Evolutionary conservation across 2,113 vertebrate species (phyloP), one percentile per base, ranked within the genome.

Genomic region (cattle (Bos taurus)): DNA sequence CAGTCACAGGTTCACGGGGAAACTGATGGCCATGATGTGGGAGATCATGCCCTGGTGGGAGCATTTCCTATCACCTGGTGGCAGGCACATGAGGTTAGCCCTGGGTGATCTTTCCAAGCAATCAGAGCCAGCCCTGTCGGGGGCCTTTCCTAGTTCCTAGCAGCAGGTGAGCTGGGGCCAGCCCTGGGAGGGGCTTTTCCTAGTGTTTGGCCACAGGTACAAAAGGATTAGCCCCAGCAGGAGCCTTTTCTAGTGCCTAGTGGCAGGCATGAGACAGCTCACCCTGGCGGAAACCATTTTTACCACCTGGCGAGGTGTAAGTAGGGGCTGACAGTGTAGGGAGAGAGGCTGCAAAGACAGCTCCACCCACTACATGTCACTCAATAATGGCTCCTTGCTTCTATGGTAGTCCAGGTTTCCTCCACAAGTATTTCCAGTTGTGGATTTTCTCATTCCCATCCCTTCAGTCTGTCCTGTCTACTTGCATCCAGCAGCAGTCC

Each of bases 221-320:
- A 25, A 43, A 43, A 74, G 71, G 21, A 12, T 25, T 43, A 43
- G 36, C 36, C 17, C n/a, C 0, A 0, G 71, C 36, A 74, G 71
- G n/a, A 74, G 11, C 71, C 5, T 40, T 74, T 74, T 25, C 71
- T 43, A 25, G 21, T 43, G 36, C n/a, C 36, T 25, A 25, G 36
- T 74, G 71, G 36, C 36, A 74, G 36, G 5, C 36, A 43, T 43
- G 11, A 74, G n/a, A 74, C 21, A 25, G 71, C n/a, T 43, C 5
- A 40, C 36, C 19, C 21, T 74, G 71, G 36, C 0, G 0, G 26
- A 30, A 30, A 14, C 28, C 59, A 28, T 62, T 30, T 14, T 62
- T 14, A 62, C 12, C 13, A 60, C 59, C 26, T 60, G 28, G 59
- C 11, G 7, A 26, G 26, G 59, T 25, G 6, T 30, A 28, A 14